phyloP scores from a whole-genome alignment of 2,888 invertebrate species.

The Phytoseiulus persimilis region DNA sequence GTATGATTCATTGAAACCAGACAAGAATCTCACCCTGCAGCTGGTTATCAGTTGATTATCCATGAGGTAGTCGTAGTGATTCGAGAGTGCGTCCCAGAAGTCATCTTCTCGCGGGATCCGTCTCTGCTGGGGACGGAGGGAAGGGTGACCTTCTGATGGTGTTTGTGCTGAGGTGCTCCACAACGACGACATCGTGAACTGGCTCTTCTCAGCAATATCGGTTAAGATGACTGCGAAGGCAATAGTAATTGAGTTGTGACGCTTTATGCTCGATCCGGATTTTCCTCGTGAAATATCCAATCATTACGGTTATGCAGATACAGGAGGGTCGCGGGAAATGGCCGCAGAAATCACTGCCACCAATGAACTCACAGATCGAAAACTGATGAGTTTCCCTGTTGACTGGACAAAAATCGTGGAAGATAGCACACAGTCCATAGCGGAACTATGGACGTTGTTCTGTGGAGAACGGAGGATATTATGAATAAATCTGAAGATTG shows the following conservation, averaged over 20 bases:
- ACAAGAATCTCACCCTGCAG: constrained; percentile 59
- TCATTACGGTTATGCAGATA: no score
- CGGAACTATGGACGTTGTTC: constrained; percentile 18
- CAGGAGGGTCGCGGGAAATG: no score
- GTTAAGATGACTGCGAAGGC: background rate
- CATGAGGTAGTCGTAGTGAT: constrained; percentile 89
- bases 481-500: no score
- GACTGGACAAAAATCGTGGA: background rate
- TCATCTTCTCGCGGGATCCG: constrained; percentile 53
- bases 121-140: background rate
- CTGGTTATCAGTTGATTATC: constrained; percentile 83
- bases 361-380: background rate
- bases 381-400: background rate
- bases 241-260: background rate
- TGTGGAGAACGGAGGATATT: background rate
- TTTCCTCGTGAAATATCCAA: no score
- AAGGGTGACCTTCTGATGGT: background rate
- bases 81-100: constrained; percentile 80
- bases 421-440: constrained; percentile 19
- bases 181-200: background rate
- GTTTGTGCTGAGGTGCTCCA: background rate
- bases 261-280: no score
- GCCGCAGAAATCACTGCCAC: no score
- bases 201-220: background rate
- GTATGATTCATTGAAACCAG: no score